These are phyloP conservation scores for Rhinichthys osculus DNA, from an alignment of 2,797 vertebrate genomes.

Conservation along the genomic window DNA sequence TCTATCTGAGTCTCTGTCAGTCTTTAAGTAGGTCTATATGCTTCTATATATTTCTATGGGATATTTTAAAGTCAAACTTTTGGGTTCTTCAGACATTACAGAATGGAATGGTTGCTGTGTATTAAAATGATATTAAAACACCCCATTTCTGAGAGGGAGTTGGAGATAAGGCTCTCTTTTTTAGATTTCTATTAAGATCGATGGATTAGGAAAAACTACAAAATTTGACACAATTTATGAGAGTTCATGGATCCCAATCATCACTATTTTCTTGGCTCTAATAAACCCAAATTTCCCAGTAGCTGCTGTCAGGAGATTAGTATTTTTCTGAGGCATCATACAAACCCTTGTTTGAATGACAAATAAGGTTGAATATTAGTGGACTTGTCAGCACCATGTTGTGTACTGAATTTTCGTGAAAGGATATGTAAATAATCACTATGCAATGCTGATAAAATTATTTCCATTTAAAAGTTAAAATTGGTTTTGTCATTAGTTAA, in stretches of 20 bases:
- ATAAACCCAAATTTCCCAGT: background rate
- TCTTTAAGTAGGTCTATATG: background rate
- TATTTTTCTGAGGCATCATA: background rate
- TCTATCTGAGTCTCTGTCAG: background rate
- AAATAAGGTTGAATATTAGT: background rate
- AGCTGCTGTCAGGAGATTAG: background rate
- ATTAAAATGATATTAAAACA: background rate
- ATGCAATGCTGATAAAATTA: background rate
- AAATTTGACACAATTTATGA: background rate
- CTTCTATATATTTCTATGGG: background rate
- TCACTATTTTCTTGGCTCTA: conserved; percentile 1
- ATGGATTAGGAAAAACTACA: background rate
- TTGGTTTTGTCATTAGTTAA: background rate
- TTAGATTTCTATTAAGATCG: background rate
- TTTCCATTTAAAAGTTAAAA: background rate
- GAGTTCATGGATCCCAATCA: background rate
- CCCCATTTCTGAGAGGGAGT: background rate
- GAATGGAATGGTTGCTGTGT: background rate
- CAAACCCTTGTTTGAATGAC: background rate
- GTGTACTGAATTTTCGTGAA: background rate
- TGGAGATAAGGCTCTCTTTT: background rate
- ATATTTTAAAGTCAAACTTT: background rate
- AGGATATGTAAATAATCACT: background rate
- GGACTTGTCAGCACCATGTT: background rate
- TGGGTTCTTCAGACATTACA: background rate